Conservation (phyloP, 2,888 invertebrate species). For the Dasysyrphus tricinctus region DNA sequence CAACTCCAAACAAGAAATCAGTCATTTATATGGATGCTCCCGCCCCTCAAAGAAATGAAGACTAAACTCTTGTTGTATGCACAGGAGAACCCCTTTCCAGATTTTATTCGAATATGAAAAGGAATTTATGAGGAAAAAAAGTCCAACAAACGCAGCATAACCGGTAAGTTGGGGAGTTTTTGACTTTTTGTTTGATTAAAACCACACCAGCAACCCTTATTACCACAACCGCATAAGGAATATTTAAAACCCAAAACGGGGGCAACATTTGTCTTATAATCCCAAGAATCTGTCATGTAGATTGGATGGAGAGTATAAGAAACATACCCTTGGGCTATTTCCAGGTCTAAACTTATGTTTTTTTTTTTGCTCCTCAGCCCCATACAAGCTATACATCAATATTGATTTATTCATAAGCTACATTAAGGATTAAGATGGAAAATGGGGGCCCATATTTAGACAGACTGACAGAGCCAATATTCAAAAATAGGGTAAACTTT, state of each 20-base stretch:
- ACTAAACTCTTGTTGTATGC: not conserved
- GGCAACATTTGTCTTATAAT: slow-evolving; percentile 71
- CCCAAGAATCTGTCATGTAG: slow-evolving; percentile 56
- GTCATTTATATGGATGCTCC: slow-evolving; percentile 36
- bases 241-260: slow-evolving; percentile 61
- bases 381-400: slow-evolving; percentile 55
- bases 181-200: slow-evolving; percentile 10
- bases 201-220: slow-evolving; percentile 57
- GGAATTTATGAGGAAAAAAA: slow-evolving; percentile 63
- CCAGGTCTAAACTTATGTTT: slow-evolving; percentile 58
- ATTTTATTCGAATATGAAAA: slow-evolving; percentile 36
- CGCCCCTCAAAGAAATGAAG: not conserved
- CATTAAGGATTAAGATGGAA: slow-evolving; percentile 34
- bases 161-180: slow-evolving; percentile 1
- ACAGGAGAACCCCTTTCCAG: slow-evolving; percentile 11
- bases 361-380: slow-evolving; percentile 3
- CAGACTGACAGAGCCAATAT: slow-evolving; percentile 56
- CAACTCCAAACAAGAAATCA: slow-evolving; percentile 37
- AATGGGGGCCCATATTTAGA: slow-evolving; percentile 10
- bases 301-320: slow-evolving; percentile 22
- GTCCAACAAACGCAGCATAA: slow-evolving; percentile 2
- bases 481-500: slow-evolving; percentile 48
- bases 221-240: slow-evolving; percentile 51
- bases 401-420: slow-evolving; percentile 70
- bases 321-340: slow-evolving; percentile 68